Base-by-base conservation (phyloP, 2,888 invertebrate species). In the Eupithecia abbreviata region DNA sequence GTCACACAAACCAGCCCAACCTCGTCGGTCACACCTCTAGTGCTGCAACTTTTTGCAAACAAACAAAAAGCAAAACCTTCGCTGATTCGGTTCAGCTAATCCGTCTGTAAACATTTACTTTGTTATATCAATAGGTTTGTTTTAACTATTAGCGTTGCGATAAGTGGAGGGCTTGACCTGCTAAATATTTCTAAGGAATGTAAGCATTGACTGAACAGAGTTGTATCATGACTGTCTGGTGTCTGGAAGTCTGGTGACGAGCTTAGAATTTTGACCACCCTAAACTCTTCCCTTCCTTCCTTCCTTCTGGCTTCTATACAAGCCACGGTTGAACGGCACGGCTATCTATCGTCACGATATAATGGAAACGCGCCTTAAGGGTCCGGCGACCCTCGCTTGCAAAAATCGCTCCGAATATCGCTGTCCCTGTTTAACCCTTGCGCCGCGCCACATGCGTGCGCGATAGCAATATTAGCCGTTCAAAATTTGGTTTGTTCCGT, bases 61-160 rank as follows among this genome's bases (percentile, higher is more conserved):
- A 45, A 45, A 68, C 45, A 68, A 68, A 68, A 68, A 68, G 66
- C 66, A 12, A 68, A 68, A 45, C 68, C 68, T 68, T 68, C 68
- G 45, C 68, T 43, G 45, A 45, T 68, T 68, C 68, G 68, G 68
- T 68, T 45, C 68, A 68, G 45, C 68, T 45, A 68, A 68, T 68
- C 68, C n/a, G 43, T 15, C 71, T 0, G 58, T 45, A 58, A 71
- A 71, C 71, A 58, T 70, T 49, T 75, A 67, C 70, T 75, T 71
- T 71, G 55, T 9, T 62, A 65, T 74, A 71, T 70, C 73, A 43
- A 73, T 58, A 30, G 73, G 70, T 62, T 62, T 15, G 62, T 41
- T 70, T 69, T 43, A 68, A 45, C 68, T 43, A 18, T 68, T 68
- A 68, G 68, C 45, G 68, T 45, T 45, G 4, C 68, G 68, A 68